Evolutionary conservation across 2,888 invertebrate species (phyloP).

Genomic region (Ophraella communa): DNA sequence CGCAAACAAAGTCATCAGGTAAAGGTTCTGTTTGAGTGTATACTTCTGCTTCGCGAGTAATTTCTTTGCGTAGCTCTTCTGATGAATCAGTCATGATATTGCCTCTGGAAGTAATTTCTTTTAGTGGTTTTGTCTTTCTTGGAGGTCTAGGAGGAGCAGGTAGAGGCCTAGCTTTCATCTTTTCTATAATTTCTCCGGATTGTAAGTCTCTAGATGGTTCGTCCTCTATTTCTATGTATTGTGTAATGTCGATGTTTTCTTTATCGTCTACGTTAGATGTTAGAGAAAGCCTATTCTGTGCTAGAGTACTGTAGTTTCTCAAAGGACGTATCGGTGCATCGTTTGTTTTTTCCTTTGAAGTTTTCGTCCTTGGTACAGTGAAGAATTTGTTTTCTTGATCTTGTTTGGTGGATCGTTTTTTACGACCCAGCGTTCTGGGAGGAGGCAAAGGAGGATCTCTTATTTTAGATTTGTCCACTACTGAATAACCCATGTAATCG

Average conservation of each 20-base stretch:
- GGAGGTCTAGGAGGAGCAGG: slow-evolving; percentile 88
- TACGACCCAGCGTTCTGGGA: slow-evolving; percentile 67
- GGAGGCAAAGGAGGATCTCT: slow-evolving; percentile 63
- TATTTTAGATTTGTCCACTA: slow-evolving; percentile 72
- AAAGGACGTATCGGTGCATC: slow-evolving; percentile 66
- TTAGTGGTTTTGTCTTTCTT: slow-evolving; percentile 58
- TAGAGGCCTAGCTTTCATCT: slow-evolving; percentile 84
- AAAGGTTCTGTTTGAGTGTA: slow-evolving; percentile 87
- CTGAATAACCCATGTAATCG: slow-evolving; percentile 71
- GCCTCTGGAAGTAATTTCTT: slow-evolving; percentile 53
- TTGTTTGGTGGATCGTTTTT: slow-evolving; percentile 33
- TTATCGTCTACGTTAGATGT: slow-evolving; percentile 57
- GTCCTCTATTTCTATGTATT: slow-evolving; percentile 69
- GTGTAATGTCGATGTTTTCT: slow-evolving; percentile 60
- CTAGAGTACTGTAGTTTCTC: slow-evolving; percentile 68
- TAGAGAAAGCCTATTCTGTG: slow-evolving; percentile 53
- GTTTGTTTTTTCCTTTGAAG: slow-evolving; percentile 53
- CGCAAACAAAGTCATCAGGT: slow-evolving; percentile 77
- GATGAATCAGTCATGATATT: slow-evolving; percentile 39
- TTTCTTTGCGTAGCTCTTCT: slow-evolving; percentile 47
- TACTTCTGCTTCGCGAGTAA: slow-evolving; percentile 72
- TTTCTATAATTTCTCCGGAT: slow-evolving; percentile 77
- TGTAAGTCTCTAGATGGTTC: slow-evolving; percentile 69
- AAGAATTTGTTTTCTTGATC: slow-evolving; percentile 69
- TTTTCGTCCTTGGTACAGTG: slow-evolving; percentile 66